Evolutionary conservation across 2,113 vertebrate species (phyloP).

Genomic region (Pterocles orientalis): DNA sequence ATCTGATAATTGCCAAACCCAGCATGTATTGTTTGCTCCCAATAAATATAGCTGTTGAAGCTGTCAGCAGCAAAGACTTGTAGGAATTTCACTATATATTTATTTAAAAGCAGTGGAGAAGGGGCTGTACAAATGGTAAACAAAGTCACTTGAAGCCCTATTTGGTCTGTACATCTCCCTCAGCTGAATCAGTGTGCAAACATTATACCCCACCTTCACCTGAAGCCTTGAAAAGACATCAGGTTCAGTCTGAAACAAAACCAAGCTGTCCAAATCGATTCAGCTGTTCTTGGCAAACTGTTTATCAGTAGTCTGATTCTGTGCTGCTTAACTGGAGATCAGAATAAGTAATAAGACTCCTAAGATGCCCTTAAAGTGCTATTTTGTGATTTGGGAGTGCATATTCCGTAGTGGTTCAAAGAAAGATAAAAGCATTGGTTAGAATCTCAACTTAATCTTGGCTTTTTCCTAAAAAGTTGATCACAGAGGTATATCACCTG

Average conservation of each 20-base stretch:
- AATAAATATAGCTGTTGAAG: not conserved
- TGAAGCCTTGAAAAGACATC: not conserved
- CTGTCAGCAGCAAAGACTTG: not conserved
- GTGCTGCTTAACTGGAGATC: constrained; percentile 31
- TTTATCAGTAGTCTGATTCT: not conserved
- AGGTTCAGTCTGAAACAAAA: not conserved
- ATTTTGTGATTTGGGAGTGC: constrained; percentile 24
- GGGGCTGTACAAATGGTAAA: not conserved
- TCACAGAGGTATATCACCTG: not conserved
- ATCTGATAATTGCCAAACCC: not conserved
- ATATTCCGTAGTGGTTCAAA: not conserved
- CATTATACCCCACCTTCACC: not conserved
- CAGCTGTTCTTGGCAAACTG: not conserved
- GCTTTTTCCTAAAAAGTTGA: not conserved
- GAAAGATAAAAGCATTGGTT: constrained; percentile 14
- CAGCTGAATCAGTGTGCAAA: not conserved
- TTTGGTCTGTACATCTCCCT: not conserved
- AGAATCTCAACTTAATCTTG: not conserved
- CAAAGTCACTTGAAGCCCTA: not conserved
- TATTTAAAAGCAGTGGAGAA: not conserved
- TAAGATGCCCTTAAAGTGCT: constrained; percentile 8
- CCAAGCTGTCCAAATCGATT: not conserved
- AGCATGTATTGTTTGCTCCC: not conserved
- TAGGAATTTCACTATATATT: not conserved
- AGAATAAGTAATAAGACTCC: constrained; percentile 23